Evolutionary conservation across 1,140 invertebrate genomes (phyloP), one percentile per base, ranked within the genome.

Genomic region (Drosophila biarmipes): DNA sequence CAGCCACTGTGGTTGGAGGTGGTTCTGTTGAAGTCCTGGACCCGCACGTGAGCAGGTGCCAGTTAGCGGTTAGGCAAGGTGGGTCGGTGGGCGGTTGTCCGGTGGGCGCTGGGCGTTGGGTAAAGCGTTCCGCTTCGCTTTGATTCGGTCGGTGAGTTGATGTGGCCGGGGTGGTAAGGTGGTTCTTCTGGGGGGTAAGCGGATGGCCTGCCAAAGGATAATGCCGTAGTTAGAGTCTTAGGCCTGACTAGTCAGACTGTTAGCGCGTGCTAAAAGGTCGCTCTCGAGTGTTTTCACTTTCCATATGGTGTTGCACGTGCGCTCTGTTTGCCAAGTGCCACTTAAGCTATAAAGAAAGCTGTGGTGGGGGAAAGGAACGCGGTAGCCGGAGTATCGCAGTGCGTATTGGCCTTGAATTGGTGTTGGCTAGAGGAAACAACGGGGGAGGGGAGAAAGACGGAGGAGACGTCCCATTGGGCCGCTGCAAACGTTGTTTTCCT

Each of bases 281-380:
- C 73, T 79, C 77, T 87, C 57, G 49, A 89, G 84, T 89, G 79
- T 77, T 89, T 87, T 89, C 73, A 82, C 75, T 87, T 87, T 82
- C 51, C 72, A 76, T 59, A 59, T 48, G 61, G 45, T 59, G 79
- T 67, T 80, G 79, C 84, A 89, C 82, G 84, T 89, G 82, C 79
- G 84, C 79, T 53, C 57, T 86, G 74, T 48, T 72, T 51, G 51
- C 59, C 81, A 77, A 82, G 82, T 84, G 84, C 37, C 79, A 80
- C 84, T 89, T 82, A 48, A 79, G 59, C 63, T 52, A 64, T 53
- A 49, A 78, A 63, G 64, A 59, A 58, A 45, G 48, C 19, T 4
- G 12, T 12, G 14, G 6, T 6, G 40, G 19, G 15, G 57, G 27
- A 73, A 52, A 58, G 68, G 6, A 24, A 4, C 11, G 72, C 35